phyloP scores from a whole-genome alignment of 2,797 vertebrate genomes.

The Rallus crepitans region DNA sequence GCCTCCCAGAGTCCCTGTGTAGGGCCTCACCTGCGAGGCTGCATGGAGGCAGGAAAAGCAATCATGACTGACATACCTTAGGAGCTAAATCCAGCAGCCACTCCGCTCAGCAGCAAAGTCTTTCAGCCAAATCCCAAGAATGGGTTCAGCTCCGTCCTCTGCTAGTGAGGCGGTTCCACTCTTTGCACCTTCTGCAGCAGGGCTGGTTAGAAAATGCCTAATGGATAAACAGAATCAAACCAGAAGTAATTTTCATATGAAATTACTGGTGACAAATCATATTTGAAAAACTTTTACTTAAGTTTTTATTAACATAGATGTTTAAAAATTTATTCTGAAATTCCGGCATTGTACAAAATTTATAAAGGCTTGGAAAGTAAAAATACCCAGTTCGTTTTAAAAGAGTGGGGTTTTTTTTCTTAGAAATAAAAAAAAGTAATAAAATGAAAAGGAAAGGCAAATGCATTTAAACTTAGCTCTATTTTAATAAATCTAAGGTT shows the following conservation, averaged over 20 bases:
- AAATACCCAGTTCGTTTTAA: neutral
- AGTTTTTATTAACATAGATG: neutral
- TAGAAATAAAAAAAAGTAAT: conserved; percentile 7
- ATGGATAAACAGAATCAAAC: neutral
- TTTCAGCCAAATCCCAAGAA: neutral
- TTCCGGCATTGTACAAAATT: neutral
- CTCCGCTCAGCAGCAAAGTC: neutral
- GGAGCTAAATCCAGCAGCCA: neutral
- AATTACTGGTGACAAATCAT: neutral
- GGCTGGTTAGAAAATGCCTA: neutral
- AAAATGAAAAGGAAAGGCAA: conserved; percentile 29
- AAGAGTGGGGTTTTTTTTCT: neutral
- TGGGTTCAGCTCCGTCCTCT: neutral
- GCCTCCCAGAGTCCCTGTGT: accelerated
- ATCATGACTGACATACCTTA: neutral
- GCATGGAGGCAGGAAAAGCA: neutral
- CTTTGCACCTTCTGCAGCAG: neutral
- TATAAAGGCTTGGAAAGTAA: neutral
- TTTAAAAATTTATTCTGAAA: neutral
- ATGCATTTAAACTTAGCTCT: conserved; percentile 6
- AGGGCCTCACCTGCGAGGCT: neutral
- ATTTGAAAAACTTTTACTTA: neutral
- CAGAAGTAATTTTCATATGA: neutral
- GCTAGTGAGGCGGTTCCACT: neutral
- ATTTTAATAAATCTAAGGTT: conserved; percentile 43